Evolutionary conservation across 2,888 invertebrate species (phyloP).

Genomic region (Epinotia bilunana): DNA sequence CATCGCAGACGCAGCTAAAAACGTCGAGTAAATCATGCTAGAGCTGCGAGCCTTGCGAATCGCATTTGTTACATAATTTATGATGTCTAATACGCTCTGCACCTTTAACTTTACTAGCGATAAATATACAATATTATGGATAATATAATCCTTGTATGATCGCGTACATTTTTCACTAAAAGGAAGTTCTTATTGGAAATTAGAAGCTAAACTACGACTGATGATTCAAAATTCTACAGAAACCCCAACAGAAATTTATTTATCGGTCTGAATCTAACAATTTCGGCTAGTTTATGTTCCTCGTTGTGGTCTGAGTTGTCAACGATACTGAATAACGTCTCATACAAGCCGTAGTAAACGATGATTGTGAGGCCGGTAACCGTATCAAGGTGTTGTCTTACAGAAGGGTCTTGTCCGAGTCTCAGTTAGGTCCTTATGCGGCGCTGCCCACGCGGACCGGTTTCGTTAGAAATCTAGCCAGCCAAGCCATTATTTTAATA

Average conservation of each 20-base stretch:
- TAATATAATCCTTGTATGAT: background rate
- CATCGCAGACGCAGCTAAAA: slow-evolving; percentile 57
- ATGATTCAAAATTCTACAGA: background rate
- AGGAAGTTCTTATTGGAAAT: background rate
- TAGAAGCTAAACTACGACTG: background rate
- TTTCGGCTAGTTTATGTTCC: too few relatives aligned
- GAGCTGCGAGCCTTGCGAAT: slow-evolving; percentile 1
- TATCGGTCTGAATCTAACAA: too few relatives aligned
- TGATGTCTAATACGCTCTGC: slow-evolving; percentile 10
- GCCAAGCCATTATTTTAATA: slow-evolving; percentile 74
- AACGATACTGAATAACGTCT: slow-evolving; percentile 7
- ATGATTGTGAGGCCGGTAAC: slow-evolving; percentile 37
- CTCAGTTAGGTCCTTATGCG: slow-evolving; percentile 12
- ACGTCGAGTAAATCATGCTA: slow-evolving; percentile 54
- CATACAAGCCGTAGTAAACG: slow-evolving; percentile 48
- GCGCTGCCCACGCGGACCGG: slow-evolving; percentile 39
- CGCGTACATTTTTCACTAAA: background rate
- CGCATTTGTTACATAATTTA: slow-evolving; percentile 4
- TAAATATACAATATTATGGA: background rate
- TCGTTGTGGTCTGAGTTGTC: background rate
- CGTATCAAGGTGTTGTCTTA: slow-evolving; percentile 31
- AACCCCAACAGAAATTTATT: background rate
- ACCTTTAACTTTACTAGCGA: background rate
- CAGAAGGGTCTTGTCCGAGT: background rate
- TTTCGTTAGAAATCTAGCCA: slow-evolving; percentile 63